Conservation (phyloP, 2,113 vertebrate species). For the Pseudopodoces humilis region DNA sequence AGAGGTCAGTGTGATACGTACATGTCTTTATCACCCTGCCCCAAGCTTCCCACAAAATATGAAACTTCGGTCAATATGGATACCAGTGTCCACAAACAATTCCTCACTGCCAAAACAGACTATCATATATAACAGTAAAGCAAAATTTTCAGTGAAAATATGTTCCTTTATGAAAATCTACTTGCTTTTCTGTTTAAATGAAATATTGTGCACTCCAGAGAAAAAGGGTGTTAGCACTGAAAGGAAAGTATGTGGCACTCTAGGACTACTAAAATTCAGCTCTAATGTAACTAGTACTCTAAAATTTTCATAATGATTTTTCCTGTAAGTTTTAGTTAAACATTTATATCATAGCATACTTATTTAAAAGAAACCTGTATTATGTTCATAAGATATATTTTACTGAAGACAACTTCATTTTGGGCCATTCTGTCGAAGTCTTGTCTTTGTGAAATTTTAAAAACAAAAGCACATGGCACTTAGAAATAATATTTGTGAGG, state of each 20-base stretch:
- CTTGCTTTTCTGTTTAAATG: background rate
- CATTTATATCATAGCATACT: background rate
- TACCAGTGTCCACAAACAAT: background rate
- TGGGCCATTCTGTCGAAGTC: background rate
- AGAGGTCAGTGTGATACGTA: background rate
- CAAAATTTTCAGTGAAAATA: background rate
- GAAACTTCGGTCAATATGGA: accelerated
- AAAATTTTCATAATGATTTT: background rate
- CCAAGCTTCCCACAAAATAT: background rate
- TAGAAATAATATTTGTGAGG: background rate
- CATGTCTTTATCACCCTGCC: background rate
- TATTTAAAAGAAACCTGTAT: background rate
- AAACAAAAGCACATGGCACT: background rate
- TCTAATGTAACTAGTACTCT: background rate
- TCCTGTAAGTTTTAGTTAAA: background rate
- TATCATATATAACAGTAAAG: background rate
- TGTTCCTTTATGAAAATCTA: background rate
- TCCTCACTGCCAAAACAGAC: background rate
- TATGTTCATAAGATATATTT: background rate
- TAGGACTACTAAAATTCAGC: background rate
- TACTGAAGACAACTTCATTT: background rate
- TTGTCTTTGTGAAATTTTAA: background rate
- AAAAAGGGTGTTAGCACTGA: background rate
- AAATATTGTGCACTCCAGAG: background rate
- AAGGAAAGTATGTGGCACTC: background rate